Percentiles rank a stretch among this genome's conserved stretches.
phyloP scores from a whole-genome alignment of 1,140 invertebrate species.

The Lasioglossum albipes region DNA sequence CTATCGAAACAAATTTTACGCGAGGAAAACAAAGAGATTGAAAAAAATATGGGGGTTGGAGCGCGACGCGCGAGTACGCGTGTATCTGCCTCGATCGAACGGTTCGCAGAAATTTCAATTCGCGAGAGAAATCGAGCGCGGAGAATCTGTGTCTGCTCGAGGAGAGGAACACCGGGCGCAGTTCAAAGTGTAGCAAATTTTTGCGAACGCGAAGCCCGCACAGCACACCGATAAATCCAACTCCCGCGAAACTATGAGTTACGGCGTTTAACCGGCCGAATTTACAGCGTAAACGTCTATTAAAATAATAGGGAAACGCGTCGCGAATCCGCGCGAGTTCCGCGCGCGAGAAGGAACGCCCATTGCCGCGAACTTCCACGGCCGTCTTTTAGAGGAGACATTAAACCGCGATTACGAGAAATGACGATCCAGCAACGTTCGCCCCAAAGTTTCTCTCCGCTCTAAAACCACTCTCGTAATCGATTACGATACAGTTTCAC shows the following conservation, averaged over 20 bases:
- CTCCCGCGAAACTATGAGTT: background rate
- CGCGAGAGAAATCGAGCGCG: background rate
- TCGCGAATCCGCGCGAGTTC: background rate
- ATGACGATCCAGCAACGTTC: background rate
- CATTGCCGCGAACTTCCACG: background rate
- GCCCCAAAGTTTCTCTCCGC: background rate
- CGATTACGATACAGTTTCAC: background rate
- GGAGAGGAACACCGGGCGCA: conserved; percentile 6
- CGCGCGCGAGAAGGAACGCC: background rate
- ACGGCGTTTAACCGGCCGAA: background rate
- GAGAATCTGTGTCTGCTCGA: background rate
- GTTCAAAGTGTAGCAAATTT: conserved; percentile 25
- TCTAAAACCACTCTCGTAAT: background rate
- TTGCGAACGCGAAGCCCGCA: background rate
- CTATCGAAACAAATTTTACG: background rate
- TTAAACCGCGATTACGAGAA: background rate
- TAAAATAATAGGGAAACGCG: background rate
- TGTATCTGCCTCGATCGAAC: background rate
- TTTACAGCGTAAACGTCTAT: background rate
- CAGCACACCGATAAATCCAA: conserved; percentile 17
- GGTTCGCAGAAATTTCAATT: conserved; percentile 18
- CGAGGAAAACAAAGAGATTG: too few species aligned
- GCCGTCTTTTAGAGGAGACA: background rate
- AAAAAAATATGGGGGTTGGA: too few species aligned
- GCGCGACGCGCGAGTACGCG: too few species aligned